These are phyloP conservation scores for Limnephilus auricula DNA, from an alignment of 2,888 invertebrate species.

Conservation along the genomic window DNA sequence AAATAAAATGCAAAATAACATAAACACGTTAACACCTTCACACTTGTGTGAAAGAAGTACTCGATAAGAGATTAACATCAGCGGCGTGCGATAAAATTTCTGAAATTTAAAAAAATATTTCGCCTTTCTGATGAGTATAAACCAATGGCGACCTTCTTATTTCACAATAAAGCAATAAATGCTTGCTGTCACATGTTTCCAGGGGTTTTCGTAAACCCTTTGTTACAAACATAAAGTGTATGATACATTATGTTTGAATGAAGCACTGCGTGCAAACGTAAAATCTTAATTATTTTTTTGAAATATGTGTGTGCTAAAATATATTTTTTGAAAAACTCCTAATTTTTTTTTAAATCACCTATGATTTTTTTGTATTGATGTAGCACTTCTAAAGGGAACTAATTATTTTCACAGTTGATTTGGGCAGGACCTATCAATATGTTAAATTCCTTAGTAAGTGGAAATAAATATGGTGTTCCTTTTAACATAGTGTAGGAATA, in stretches of 20 bases:
- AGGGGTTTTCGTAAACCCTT: neutral
- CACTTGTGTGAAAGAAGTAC: no score
- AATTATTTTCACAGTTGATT: neutral
- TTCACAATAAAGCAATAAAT: neutral
- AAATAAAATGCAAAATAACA: no score
- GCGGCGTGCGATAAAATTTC: neutral
- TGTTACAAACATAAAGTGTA: neutral
- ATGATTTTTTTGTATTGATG: neutral
- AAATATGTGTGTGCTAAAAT: no score
- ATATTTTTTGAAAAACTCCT: no score
- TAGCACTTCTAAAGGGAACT: neutral
- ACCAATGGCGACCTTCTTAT: neutral
- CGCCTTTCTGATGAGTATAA: no score
- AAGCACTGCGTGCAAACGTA: no score
- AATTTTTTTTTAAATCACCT: no score
- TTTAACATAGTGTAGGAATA: neutral
- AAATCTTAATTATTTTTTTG: no score
- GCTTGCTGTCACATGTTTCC: neutral
- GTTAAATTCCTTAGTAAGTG: neutral
- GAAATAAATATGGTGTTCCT: neutral
- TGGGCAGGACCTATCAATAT: neutral
- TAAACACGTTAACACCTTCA: no score
- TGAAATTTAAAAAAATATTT: neutral
- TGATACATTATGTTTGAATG: no score
- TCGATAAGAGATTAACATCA: neutral